Evolutionary conservation across 2,888 invertebrate genomes (phyloP).

Genomic region (Sinohyriopsis cumingii): DNA sequence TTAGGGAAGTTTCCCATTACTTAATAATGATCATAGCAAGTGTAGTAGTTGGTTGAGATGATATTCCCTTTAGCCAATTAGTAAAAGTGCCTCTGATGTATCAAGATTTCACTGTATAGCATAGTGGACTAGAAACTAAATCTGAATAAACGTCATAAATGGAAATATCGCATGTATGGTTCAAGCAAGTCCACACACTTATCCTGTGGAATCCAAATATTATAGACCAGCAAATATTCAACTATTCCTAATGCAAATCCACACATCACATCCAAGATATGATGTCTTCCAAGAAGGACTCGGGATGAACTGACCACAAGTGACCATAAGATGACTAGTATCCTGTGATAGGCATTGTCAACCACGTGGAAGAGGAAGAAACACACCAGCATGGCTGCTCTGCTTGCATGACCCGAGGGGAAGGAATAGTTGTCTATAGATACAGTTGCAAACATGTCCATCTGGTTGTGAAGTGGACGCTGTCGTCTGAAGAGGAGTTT

Average conservation of each 20-base stretch:
- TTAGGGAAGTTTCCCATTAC: too few relatives aligned
- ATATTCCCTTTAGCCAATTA: too few relatives aligned
- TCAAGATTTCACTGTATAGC: too few relatives aligned
- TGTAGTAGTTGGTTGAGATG: too few relatives aligned
- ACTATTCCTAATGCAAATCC: constrained; percentile 82
- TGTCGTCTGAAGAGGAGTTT: constrained; percentile 86
- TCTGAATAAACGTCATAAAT: constrained; percentile 34
- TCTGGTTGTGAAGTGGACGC: constrained; percentile 81
- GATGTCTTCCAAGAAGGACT: constrained; percentile 88
- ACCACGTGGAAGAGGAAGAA: constrained; percentile 77
- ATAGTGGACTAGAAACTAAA: too few relatives aligned
- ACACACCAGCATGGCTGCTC: constrained; percentile 83
- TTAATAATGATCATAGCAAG: too few relatives aligned
- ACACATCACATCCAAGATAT: constrained; percentile 86
- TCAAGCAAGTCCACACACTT: constrained; percentile 53
- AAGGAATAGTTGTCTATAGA: constrained; percentile 89
- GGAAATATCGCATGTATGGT: constrained; percentile 59
- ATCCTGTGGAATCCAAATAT: constrained; percentile 52
- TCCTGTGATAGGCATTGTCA: constrained; percentile 18
- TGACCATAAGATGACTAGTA: constrained; percentile 83
- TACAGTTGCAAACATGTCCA: constrained; percentile 80
- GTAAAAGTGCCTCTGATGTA: too few relatives aligned
- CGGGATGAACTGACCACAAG: constrained; percentile 84
- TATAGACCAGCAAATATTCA: constrained; percentile 50
- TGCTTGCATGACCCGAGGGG: constrained; percentile 94